Conservation (phyloP, 2,797 vertebrate species). For the Muscicapa comitata region DNA sequence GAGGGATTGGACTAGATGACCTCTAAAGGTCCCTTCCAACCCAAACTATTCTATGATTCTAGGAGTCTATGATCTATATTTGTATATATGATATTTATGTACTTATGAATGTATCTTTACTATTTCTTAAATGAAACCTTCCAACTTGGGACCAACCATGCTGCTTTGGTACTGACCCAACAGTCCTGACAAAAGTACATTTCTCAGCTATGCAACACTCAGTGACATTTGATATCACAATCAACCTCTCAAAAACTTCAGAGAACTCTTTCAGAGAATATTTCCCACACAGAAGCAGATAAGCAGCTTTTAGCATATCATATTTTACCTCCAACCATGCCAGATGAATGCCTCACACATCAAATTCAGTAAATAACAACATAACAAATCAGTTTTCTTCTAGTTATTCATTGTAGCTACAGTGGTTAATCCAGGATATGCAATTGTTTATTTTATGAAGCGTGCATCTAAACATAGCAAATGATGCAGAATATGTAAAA, state of each 20-base stretch:
- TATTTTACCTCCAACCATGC: not conserved
- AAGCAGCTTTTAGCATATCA: not conserved
- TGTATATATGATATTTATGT: not conserved
- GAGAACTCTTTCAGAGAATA: not conserved
- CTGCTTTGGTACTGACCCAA: not conserved
- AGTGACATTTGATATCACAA: not conserved
- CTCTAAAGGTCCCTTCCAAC: not conserved
- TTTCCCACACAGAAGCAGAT: not conserved
- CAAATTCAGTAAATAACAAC: not conserved
- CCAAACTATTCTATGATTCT: not conserved
- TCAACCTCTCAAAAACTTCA: not conserved
- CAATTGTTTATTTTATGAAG: not conserved
- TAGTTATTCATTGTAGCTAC: not conserved
- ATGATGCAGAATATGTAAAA: not conserved
- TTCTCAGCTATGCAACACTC: not conserved
- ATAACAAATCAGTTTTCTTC: not conserved
- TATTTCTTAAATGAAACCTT: not conserved
- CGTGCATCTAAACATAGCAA: not conserved
- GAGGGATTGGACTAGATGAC: not conserved
- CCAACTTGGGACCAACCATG: not conserved
- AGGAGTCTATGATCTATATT: not conserved
- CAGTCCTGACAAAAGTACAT: not conserved
- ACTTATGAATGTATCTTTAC: not conserved
- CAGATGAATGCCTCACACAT: not conserved
- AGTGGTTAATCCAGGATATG: not conserved